These are phyloP conservation scores for Drosophila flavopinicola DNA, from an alignment of 2,888 invertebrate species.

Conservation along the genomic window DNA sequence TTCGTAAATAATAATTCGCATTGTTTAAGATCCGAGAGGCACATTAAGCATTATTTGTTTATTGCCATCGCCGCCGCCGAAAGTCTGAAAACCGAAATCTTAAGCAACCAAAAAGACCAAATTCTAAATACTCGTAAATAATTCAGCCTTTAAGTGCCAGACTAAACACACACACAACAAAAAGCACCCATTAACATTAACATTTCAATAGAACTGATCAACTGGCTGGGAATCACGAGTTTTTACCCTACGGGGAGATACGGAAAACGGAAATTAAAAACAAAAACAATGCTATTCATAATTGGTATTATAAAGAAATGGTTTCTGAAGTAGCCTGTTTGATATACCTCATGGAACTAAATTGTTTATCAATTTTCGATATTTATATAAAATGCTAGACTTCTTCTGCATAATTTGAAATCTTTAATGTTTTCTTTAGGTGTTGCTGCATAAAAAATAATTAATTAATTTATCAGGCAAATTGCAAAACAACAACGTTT, in stretches of 20 bases:
- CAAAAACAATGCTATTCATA: slow-evolving; percentile 30
- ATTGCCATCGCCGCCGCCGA: slow-evolving; percentile 27
- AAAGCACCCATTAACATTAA: slow-evolving; percentile 30
- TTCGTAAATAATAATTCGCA: slow-evolving; percentile 72
- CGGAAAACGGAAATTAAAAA: slow-evolving; percentile 26
- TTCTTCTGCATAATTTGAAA: slow-evolving; percentile 43
- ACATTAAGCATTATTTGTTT: slow-evolving; percentile 71
- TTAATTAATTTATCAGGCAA: slow-evolving; percentile 52
- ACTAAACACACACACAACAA: slow-evolving; percentile 47
- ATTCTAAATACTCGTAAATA: slow-evolving; percentile 68
- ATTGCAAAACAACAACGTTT: slow-evolving; percentile 47
- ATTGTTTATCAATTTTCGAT: slow-evolving; percentile 14
- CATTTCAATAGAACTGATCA: slow-evolving; percentile 40
- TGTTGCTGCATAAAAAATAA: slow-evolving; percentile 36
- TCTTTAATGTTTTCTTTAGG: slow-evolving; percentile 14
- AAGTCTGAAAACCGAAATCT: slow-evolving; percentile 4
- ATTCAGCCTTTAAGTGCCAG: slow-evolving; percentile 59
- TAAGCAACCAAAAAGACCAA: slow-evolving; percentile 32
- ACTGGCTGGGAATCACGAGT: slow-evolving; percentile 15
- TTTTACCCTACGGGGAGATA: not conserved
- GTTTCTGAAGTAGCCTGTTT: not conserved
- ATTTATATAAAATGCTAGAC: too few species aligned
- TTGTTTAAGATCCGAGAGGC: slow-evolving; percentile 61
- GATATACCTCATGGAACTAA: slow-evolving; percentile 9
- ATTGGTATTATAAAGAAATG: slow-evolving; percentile 29